phyloP scores from a whole-genome alignment of 2,113 vertebrate species.

The Copsychus sechellarum region DNA sequence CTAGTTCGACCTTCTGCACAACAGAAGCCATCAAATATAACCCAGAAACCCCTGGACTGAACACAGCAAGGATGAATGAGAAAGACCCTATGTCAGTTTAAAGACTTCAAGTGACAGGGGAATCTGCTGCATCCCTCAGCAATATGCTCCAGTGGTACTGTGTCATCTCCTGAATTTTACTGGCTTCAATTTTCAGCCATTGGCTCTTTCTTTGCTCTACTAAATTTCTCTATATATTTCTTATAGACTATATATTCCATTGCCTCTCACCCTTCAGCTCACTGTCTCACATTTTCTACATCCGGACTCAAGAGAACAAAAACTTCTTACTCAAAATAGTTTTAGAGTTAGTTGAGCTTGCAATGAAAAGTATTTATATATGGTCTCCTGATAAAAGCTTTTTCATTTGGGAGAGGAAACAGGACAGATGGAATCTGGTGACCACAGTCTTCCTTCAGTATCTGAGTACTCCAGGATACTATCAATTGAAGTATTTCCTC shows the following conservation, averaged over 20 bases:
- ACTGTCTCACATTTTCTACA: background rate
- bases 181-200: background rate
- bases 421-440: conserved; percentile 10
- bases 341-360: background rate
- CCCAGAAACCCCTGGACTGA: background rate
- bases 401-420: conserved; percentile 4
- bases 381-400: background rate
- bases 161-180: background rate
- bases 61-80: background rate
- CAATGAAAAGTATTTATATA: background rate
- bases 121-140: background rate
- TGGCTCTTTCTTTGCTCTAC: background rate
- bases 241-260: background rate
- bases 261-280: background rate
- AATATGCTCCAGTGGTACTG: background rate
- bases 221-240: background rate
- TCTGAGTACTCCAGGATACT: background rate
- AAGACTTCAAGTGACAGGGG: background rate
- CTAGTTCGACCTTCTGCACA: background rate
- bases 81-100: background rate
- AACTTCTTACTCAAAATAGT: background rate
- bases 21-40: background rate
- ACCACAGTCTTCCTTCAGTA: background rate
- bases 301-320: background rate
- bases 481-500: background rate